These are phyloP conservation scores for Solea senegalensis DNA, from an alignment of 2,113 vertebrate genomes.

Conservation along the genomic window DNA sequence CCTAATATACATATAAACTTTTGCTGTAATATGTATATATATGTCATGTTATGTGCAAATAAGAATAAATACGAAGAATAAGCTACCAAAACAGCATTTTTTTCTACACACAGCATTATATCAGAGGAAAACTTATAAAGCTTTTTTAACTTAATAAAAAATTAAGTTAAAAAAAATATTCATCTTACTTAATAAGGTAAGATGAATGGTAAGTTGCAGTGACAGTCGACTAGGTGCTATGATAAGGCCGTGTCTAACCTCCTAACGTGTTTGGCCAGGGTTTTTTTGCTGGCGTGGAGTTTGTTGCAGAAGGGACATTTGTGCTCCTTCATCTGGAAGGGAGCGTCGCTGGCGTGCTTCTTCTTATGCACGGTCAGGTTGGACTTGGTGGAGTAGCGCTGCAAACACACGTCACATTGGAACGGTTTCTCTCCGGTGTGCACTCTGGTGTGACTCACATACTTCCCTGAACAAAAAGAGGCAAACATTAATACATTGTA, in stretches of 20 bases:
- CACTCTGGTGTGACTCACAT: conserved; percentile 95
- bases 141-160: too few species aligned
- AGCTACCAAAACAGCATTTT: too few species aligned
- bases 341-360: conserved; percentile 88
- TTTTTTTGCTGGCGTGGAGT: conserved; percentile 97
- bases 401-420: conserved; percentile 96
- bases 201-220: neutral
- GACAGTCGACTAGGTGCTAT: neutral
- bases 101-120: too few species aligned
- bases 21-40: too few species aligned
- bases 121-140: too few species aligned
- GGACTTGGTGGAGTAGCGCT: conserved; percentile 97
- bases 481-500: neutral
- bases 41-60: too few species aligned
- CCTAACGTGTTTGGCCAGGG: conserved; percentile 91
- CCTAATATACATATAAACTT: too few species aligned
- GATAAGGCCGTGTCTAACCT: conserved; percentile 79
- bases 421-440: conserved; percentile 98
- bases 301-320: conserved; percentile 96
- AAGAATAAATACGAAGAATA: too few species aligned
- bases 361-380: conserved; percentile 97
- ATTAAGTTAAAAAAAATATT: too few species aligned
- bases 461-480: conserved; percentile 85
- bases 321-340: conserved; percentile 94
- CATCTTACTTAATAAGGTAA: too few species aligned